Percentiles rank a stretch among this genome's conserved stretches.
These are phyloP conservation scores for Anolis carolinensis DNA, from an alignment of 2,113 vertebrate species.

Conservation along the genomic window DNA sequence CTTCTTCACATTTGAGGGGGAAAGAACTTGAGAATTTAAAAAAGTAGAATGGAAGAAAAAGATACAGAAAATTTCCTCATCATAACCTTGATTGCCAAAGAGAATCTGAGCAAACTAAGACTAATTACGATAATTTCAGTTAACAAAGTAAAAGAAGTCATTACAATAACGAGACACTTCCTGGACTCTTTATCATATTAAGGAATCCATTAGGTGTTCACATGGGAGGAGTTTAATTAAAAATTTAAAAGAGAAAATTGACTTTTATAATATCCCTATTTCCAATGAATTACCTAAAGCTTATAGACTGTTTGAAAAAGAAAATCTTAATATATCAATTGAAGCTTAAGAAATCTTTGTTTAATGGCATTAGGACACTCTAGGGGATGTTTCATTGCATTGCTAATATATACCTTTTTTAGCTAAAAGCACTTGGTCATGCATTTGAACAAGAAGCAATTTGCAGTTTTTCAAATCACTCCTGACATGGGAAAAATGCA, in stretches of 20 bases:
- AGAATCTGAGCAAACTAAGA: background rate
- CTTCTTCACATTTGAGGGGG: background rate
- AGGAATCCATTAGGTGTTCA: background rate
- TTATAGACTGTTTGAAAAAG: conserved; percentile 4
- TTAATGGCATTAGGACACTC: conserved; percentile 10
- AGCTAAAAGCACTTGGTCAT: conserved; percentile 17
- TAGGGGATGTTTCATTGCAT: conserved; percentile 36
- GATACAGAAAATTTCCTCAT: background rate
- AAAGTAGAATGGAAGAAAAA: background rate
- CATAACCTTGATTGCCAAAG: background rate
- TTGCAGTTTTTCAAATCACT: no score
- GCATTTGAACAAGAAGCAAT: no score
- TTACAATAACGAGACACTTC: background rate
- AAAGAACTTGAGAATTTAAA: background rate
- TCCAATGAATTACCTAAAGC: background rate
- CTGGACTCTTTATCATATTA: background rate
- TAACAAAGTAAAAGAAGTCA: background rate
- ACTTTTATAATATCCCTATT: background rate
- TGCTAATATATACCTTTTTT: background rate
- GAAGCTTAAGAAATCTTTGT: background rate
- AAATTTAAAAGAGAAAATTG: background rate
- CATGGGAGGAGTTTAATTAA: conserved; percentile 1
- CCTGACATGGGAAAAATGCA: no score
- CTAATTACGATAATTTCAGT: background rate
- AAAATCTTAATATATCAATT: conserved; percentile 4